These are phyloP conservation scores for Ceriagrion tenellum DNA, from an alignment of 2,888 invertebrate genomes.

Conservation along the genomic window DNA sequence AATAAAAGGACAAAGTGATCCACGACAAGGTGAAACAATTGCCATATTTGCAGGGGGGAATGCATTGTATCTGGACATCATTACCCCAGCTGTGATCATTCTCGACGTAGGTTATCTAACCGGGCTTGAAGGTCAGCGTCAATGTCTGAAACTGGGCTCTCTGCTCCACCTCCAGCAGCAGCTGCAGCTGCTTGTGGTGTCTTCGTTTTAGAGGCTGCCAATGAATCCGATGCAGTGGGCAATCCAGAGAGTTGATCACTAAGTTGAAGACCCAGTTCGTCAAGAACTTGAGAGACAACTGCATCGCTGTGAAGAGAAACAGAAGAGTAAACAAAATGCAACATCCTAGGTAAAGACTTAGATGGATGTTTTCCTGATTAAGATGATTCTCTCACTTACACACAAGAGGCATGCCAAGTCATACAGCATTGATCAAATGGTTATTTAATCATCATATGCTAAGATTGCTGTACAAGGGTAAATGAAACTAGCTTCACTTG, in stretches of 20 bases:
- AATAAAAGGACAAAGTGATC: background rate
- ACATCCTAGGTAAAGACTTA: background rate
- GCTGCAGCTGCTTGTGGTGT: slow-evolving; percentile 82
- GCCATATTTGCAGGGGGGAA: slow-evolving; percentile 2
- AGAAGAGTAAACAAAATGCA: background rate
- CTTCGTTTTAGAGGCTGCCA: slow-evolving; percentile 81
- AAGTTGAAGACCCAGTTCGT: slow-evolving; percentile 97
- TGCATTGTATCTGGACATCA: background rate
- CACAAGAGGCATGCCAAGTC: background rate
- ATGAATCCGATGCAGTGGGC: slow-evolving; percentile 84
- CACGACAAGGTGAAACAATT: background rate
- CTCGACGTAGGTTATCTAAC: slow-evolving; percentile 94
- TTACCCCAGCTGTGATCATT: slow-evolving; percentile 79
- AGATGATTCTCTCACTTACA: background rate
- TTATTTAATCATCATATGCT: no score
- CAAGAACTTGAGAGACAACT: slow-evolving; percentile 96
- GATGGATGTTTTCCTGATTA: no score
- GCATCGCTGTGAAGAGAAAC: slow-evolving; percentile 86
- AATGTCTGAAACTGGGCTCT: slow-evolving; percentile 85
- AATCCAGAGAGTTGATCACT: slow-evolving; percentile 94
- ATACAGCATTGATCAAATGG: background rate
- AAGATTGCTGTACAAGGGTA: no score
- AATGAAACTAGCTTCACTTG: no score
- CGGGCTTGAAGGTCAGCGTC: slow-evolving; percentile 99
- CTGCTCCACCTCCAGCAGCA: slow-evolving; percentile 79